Evolutionary conservation across 1,140 invertebrate genomes (phyloP).

Genomic region (Meloidogyne floridensis): DNA sequence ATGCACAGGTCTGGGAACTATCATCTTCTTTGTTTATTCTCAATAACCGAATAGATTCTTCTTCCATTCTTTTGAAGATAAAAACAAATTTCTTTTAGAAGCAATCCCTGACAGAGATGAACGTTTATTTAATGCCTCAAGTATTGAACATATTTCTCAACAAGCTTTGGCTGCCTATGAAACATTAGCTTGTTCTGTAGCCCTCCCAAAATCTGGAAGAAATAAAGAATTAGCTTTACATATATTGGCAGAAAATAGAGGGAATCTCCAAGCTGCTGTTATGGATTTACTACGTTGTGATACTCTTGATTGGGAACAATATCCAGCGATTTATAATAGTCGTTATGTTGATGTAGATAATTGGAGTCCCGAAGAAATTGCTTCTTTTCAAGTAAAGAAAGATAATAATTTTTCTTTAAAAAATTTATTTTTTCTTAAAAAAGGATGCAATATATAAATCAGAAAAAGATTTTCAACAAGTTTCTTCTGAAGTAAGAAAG

Average conservation of each 20-base stretch:
- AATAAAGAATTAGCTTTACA: slow-evolving; percentile 93
- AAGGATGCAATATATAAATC: slow-evolving; percentile 82
- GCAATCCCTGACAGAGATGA: slow-evolving; percentile 61
- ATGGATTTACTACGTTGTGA: slow-evolving; percentile 63
- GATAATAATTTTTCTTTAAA: slow-evolving; percentile 9
- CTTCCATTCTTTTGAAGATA: neutral
- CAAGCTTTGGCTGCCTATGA: slow-evolving; percentile 69
- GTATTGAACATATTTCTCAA: slow-evolving; percentile 56
- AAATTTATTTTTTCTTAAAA: slow-evolving; percentile 71
- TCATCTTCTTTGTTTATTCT: too few relatives aligned
- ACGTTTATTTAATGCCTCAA: slow-evolving; percentile 58
- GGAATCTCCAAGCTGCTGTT: slow-evolving; percentile 63
- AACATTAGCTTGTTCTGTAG: slow-evolving; percentile 77
- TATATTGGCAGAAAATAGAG: slow-evolving; percentile 72
- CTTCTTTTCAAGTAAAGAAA: slow-evolving; percentile 31
- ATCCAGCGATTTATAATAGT: slow-evolving; percentile 76
- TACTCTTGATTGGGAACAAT: slow-evolving; percentile 76
- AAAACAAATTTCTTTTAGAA: slow-evolving; percentile 37
- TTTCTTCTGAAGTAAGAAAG: slow-evolving; percentile 78
- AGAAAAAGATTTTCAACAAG: slow-evolving; percentile 89
- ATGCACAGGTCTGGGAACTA: too few relatives aligned
- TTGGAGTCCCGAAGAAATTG: slow-evolving; percentile 51
- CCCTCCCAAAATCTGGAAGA: slow-evolving; percentile 75
- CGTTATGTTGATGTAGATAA: slow-evolving; percentile 60
- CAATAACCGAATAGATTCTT: too few relatives aligned